Conservation (phyloP, 2,113 vertebrate species). For the Phyllostomus hastatus region DNA sequence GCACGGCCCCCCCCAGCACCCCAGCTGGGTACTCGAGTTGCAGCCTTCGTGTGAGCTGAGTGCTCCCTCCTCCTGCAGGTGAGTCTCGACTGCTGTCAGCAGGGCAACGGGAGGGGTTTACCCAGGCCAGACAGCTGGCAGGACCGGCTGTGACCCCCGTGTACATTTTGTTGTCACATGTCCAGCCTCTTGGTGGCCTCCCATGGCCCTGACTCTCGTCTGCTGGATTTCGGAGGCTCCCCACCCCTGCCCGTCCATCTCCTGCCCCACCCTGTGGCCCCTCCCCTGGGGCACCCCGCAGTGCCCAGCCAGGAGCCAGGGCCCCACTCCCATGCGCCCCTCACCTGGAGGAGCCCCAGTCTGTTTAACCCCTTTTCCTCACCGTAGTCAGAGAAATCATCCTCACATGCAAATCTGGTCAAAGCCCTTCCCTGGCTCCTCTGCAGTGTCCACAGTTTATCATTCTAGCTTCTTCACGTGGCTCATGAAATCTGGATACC, state of each 20-base stretch:
- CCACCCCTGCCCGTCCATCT: background rate
- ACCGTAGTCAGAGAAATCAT: background rate
- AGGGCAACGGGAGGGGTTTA: no score
- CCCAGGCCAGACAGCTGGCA: no score
- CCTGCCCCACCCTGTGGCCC: no score
- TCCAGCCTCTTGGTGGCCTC: background rate
- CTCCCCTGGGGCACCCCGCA: background rate
- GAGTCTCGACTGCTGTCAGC: no score
- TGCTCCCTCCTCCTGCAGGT: no score
- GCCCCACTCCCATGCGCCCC: background rate
- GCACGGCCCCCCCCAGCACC: no score
- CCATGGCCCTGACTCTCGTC: no score
- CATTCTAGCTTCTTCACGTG: background rate
- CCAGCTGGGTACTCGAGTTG: no score
- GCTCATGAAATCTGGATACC: background rate
- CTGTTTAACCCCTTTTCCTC: background rate
- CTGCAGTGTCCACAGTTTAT: background rate
- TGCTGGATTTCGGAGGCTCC: background rate
- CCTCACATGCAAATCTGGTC: background rate
- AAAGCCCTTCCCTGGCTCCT: background rate
- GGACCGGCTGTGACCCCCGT: no score
- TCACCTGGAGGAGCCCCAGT: background rate
- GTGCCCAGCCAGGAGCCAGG: background rate
- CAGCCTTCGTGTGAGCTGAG: no score
- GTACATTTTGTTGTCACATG: background rate